Base-by-base conservation (phyloP, 2,113 vertebrate species). In the Forbesichthys papilliferus region DNA sequence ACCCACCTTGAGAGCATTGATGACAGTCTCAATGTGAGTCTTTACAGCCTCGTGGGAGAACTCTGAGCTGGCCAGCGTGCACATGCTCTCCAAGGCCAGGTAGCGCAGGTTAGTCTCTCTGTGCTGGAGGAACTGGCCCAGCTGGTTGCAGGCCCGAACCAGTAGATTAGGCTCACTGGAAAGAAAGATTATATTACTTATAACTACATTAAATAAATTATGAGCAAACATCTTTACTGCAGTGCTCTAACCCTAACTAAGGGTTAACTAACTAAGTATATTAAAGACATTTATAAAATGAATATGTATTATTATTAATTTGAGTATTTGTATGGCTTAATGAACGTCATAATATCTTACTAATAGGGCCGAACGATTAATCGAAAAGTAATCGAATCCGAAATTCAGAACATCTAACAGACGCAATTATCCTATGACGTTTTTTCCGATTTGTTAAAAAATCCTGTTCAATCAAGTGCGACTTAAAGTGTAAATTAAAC, bases 121-220 rank as follows among this genome's bases (percentile, higher is more conserved):
- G 86, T 95, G 94, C 81, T 95, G 94, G 75, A 95, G 82, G 82
- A 95, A 95, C 89, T 95, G 94, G 4, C 94, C 94, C 59, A 95
- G 89, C 75, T 94, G 93, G 77, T 94, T 94, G 74, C 94, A 94
- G 55, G 93, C 93, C 13, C 94, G 86, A 61, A 94, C 93, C 75
- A 95, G 78, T 46, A 94, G 89, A 84, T 94, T 93, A 9, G 93
- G 93, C 84, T 94, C 93, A 57, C 93, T 94, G 78, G 0, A 7
- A 79, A 0, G 8, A 60, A 57, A 59, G 1, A 27, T 42, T 42
- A 42, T 42, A 8, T 5, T 42, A 42, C 7, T 5, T 42, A 42
- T 42, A 42, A 42, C 36, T 42, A 8, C 5, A 42, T 42, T 5
- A 42, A 42, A 42, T 8, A 6, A 10, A 11, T 52, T 52, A 14